Evolutionary conservation across 2,113 vertebrate species (phyloP), one percentile per base, ranked within the genome.

Genomic region (Hippocampus guttulatus): DNA sequence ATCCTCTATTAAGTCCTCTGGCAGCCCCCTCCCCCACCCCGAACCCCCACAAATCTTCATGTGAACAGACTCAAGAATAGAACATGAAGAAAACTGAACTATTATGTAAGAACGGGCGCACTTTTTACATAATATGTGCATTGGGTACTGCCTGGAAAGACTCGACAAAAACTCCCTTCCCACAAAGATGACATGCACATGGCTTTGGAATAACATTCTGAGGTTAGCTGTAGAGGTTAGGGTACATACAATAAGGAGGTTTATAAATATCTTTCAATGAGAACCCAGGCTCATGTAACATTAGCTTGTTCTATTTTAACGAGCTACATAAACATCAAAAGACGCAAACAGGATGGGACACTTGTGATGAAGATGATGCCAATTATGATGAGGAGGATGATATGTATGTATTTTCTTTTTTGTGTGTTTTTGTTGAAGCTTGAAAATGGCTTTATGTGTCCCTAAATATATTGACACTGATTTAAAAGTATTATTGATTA

Each of bases 171-270:
- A 54, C 12, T 40, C 49, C 21, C 49, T n/a, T 52, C 5, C 49
- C 49, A 54, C 66, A 68, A 68, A 54, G 49, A 68, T 23, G 66
- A 68, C 49, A 54, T 68, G 30, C 49, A 40, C 18, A 3, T 54
- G 49, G 49, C 49, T 54, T 54, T 54, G 33, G 16, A 54, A 68
- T 11, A 38, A 68, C 65, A 67, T 30, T 52, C 52, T 67, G 65
- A 14, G 65, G 66, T 68, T 67, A n/a, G 30, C 20, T 52, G 27
- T n/a, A 14, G 49, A 38, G 5, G 43, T 67, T 68, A 45, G 10
- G 43, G 43, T 45, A 54, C 66, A 15, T 38, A 49, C 20, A 52
- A 68, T 54, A 54, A 68, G 27, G 20, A 49, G 27, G 30, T 54
- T 52, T 54, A 38, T 33, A 67, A 54, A 54, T 54, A 67, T 54